phyloP scores from a whole-genome alignment of 2,113 vertebrate genomes.

The Empidonax alnorum region DNA sequence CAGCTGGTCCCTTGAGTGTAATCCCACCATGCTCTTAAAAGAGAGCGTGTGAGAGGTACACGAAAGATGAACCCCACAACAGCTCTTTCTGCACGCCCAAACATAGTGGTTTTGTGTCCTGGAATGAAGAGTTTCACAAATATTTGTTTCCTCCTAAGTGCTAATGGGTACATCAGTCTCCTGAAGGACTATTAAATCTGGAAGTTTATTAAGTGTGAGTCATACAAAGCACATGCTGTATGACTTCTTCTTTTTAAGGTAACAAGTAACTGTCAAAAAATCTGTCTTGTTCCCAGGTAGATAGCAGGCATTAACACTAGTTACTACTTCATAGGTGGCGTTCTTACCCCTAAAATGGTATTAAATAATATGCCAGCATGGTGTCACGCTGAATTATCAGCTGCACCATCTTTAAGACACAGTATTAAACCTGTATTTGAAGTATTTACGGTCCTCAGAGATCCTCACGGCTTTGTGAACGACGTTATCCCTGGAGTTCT shows the following conservation, averaged over 20 bases:
- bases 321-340: not conserved
- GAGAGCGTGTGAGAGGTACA: not conserved
- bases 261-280: not conserved
- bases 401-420: not conserved
- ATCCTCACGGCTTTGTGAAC: not conserved
- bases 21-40: not conserved
- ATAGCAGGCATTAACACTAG: not conserved
- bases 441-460: not conserved
- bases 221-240: not conserved
- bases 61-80: rapidly evolving
- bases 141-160: not conserved
- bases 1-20: not conserved
- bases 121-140: not conserved
- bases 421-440: not conserved
- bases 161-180: not conserved
- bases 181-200: not conserved
- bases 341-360: not conserved
- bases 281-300: not conserved
- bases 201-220: not conserved
- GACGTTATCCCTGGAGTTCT: not conserved
- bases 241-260: not conserved
- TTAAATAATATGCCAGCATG: not conserved
- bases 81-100: not conserved
- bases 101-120: not conserved
- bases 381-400: not conserved